phyloP scores from a whole-genome alignment of 1,140 invertebrate genomes.

The Steinernema feltiae region DNA sequence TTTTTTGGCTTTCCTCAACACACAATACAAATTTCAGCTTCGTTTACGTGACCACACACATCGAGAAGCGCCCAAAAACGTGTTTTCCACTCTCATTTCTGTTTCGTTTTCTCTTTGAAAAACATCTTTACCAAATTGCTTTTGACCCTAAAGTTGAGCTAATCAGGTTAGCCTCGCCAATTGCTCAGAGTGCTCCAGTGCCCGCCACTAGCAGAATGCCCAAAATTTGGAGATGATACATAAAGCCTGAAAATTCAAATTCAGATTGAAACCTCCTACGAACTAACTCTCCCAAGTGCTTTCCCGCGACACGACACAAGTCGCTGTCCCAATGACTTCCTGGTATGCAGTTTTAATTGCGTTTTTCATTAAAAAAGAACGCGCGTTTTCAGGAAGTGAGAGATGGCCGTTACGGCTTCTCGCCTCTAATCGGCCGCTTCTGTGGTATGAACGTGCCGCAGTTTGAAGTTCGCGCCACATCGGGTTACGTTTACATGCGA shows the following conservation, averaged over 20 bases:
- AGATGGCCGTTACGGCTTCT: constrained; percentile 37
- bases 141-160: background rate
- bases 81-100: too few species aligned
- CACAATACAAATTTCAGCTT: too few species aligned
- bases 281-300: constrained; percentile 1
- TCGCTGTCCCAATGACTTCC: background rate
- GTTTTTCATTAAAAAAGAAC: background rate
- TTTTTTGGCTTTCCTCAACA: too few species aligned
- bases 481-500: constrained; percentile 26
- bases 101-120: too few species aligned
- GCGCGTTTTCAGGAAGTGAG: constrained; percentile 26
- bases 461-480: constrained; percentile 25
- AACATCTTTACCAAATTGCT: too few species aligned
- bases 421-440: constrained; percentile 32
- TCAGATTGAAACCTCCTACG: constrained; percentile 7
- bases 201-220: too few species aligned
- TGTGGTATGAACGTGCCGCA: constrained; percentile 28
- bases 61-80: too few species aligned
- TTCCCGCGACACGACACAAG: background rate
- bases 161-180: too few species aligned
- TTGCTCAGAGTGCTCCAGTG: too few species aligned
- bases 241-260: background rate
- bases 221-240: too few species aligned
- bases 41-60: too few species aligned
- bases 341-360: background rate